Conservation (phyloP, 2,797 vertebrate genomes). For the Melopsittacus undulatus region DNA sequence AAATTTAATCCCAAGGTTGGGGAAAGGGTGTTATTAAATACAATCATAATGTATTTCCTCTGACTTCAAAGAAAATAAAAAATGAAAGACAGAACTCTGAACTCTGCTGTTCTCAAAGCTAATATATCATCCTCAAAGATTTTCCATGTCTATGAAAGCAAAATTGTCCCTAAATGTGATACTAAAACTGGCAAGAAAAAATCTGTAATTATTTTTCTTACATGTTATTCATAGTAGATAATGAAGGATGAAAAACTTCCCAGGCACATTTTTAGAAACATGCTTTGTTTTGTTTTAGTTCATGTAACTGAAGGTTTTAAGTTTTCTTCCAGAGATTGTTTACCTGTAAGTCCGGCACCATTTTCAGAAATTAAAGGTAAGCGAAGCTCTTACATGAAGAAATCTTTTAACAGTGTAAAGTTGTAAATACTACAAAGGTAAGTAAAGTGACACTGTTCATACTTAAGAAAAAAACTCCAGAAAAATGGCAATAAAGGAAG, state of each 20-base stretch:
- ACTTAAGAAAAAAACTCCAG: not conserved
- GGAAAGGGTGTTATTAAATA: not conserved
- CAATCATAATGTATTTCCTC: not conserved
- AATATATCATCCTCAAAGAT: not conserved
- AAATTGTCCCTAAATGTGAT: not conserved
- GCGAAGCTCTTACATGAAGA: not conserved
- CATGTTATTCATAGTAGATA: not conserved
- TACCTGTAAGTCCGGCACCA: not conserved
- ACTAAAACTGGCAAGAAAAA: not conserved
- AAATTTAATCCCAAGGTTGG: not conserved
- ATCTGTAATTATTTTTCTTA: not conserved
- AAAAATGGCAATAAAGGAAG: not conserved
- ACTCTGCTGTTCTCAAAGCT: not conserved
- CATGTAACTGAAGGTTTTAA: not conserved
- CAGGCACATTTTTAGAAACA: not conserved
- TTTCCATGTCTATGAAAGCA: not conserved
- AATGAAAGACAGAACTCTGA: not conserved
- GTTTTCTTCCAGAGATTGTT: not conserved
- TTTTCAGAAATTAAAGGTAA: not conserved
- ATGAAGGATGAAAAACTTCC: not conserved
- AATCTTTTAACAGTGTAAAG: not conserved
- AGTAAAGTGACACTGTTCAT: not conserved
- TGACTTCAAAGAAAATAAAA: not conserved
- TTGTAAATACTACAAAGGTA: not conserved
- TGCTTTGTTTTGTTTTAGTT: not conserved